Percentiles rank a stretch among this genome's conserved stretches.
Evolutionary conservation across 2,797 vertebrate genomes (phyloP).

Genomic region (Nannoperca australis): DNA sequence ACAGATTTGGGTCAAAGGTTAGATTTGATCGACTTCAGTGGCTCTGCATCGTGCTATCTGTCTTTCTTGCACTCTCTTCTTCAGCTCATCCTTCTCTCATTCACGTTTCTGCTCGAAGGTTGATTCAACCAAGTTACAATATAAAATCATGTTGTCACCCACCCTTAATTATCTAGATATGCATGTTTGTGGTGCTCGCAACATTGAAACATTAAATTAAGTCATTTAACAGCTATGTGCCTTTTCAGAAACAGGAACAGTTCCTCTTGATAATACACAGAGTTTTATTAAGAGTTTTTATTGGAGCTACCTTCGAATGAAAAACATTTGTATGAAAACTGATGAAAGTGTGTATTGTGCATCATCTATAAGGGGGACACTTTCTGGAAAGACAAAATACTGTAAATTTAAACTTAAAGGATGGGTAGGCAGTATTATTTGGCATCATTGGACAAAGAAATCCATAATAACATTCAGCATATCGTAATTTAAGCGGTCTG

Average conservation of each 20-base stretch:
- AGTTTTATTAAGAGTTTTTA: not conserved
- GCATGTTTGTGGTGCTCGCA: not conserved
- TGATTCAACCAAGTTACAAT: not conserved
- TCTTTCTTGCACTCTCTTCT: not conserved
- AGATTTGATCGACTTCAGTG: constrained; percentile 27
- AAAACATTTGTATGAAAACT: too few relatives aligned
- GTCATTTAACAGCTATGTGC: not conserved
- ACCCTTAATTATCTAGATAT: not conserved
- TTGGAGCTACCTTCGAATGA: too few relatives aligned
- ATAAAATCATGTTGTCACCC: not conserved
- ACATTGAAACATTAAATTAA: not conserved
- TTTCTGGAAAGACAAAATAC: too few relatives aligned
- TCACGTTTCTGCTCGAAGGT: not conserved
- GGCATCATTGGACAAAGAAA: too few relatives aligned
- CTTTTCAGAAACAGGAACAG: not conserved
- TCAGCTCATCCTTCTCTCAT: not conserved
- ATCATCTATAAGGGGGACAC: too few relatives aligned
- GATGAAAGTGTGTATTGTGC: too few relatives aligned
- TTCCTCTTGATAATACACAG: not conserved
- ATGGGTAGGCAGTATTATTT: too few relatives aligned
- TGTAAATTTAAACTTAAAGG: not conserved
- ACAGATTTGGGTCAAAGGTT: constrained; percentile 64
- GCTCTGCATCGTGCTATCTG: not conserved
- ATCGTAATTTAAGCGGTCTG: too few relatives aligned
- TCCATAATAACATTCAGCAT: too few relatives aligned